phyloP scores from a whole-genome alignment of 2,113 vertebrate genomes.

The Pollimyrus isidori region DNA sequence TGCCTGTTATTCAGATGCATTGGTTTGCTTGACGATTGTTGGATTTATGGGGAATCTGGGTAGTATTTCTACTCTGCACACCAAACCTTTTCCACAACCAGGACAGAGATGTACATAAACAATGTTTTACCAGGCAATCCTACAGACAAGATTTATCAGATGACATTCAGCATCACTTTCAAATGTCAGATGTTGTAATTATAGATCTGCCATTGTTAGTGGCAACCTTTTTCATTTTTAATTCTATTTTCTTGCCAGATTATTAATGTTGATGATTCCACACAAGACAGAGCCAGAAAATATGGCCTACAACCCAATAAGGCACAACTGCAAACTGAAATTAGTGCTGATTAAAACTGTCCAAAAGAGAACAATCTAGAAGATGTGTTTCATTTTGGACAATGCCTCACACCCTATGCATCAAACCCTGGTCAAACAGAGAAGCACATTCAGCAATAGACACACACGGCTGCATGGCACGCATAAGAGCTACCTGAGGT shows the following conservation, averaged over 20 bases:
- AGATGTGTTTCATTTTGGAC: not conserved
- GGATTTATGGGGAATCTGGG: not conserved
- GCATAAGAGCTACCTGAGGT: not conserved
- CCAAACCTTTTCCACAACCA: not conserved
- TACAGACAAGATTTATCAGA: not conserved
- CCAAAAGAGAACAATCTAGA: not conserved
- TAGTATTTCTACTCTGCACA: not conserved
- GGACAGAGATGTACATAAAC: not conserved
- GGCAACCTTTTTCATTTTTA: not conserved
- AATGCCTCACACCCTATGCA: too few species aligned
- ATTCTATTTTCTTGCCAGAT: not conserved
- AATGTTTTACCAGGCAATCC: not conserved
- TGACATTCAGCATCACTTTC: not conserved
- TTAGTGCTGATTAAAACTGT: not conserved
- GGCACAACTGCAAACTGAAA: not conserved
- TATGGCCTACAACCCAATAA: not conserved
- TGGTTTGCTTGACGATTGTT: not conserved
- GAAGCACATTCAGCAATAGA: not conserved
- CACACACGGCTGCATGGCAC: too few species aligned
- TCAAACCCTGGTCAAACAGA: too few species aligned
- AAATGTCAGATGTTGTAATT: not conserved
- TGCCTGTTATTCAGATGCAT: not conserved
- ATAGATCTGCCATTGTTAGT: slow-evolving; percentile 1
- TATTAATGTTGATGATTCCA: not conserved
- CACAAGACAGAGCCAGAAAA: not conserved